Conservation (phyloP, 2,113 vertebrate genomes). For the Patagioenas fasciata region DNA sequence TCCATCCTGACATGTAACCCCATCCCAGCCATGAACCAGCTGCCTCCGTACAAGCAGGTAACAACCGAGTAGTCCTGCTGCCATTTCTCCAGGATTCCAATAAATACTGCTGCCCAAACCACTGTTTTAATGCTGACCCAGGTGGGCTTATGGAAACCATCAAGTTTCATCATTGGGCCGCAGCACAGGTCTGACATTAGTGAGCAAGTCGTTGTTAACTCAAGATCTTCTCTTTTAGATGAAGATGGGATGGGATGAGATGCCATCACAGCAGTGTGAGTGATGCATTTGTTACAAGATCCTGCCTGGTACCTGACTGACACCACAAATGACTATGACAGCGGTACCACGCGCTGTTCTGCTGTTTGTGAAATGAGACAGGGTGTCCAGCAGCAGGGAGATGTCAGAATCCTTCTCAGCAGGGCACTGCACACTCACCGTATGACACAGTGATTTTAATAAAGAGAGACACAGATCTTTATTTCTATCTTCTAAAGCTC, state of each 20-base stretch:
- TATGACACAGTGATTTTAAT: not conserved
- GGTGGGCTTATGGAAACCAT: not conserved
- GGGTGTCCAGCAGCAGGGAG: not conserved
- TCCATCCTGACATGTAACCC: not conserved
- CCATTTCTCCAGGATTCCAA: not conserved
- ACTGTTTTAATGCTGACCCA: no score
- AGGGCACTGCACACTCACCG: accelerated
- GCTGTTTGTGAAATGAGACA: not conserved
- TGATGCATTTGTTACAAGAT: not conserved
- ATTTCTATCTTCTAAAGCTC: not conserved
- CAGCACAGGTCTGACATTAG: not conserved
- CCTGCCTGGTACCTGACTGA: not conserved
- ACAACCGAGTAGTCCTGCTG: not conserved
- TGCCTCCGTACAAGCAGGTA: not conserved
- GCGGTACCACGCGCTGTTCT: not conserved
- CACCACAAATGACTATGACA: not conserved
- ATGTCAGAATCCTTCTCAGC: not conserved
- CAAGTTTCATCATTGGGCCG: not conserved
- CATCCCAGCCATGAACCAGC: not conserved
- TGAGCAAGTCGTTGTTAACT: not conserved
- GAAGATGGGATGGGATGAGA: not conserved
- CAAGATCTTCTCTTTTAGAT: not conserved
- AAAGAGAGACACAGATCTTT: not conserved
- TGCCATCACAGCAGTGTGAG: not conserved
- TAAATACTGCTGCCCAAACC: not conserved